Evolutionary conservation across 1,140 invertebrate genomes (phyloP), one percentile per base, ranked within the genome.

Genomic region (Papilio xuthus): DNA sequence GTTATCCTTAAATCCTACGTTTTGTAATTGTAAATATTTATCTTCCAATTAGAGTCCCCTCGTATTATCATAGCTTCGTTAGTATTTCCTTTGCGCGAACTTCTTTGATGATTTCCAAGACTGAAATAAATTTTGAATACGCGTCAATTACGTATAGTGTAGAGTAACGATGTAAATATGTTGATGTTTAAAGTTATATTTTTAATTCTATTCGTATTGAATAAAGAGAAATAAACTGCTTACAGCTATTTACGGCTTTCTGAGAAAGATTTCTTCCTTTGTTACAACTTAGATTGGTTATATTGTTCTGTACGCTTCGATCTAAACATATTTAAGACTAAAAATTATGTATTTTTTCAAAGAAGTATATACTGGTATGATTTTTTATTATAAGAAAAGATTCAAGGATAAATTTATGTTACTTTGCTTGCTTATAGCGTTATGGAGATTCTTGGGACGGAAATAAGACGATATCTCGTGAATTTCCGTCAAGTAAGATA

Each of bases 41-140:
- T 83, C 77, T 80, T 83, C 82, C 82, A 85, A 82, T 85, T 83
- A 83, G 75, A 78, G 23, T 28, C 70, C 15, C 13, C 53, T 56
- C n/a, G 23, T 7, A 56, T 63, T 28, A 28, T 67, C 26, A 67
- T 28, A 67, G 60, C 12, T 67, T 32, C 26, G 60, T 67, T 32
- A 67, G 60, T 15, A 32, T 67, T 67, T 67, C 60, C 60, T 26
- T 15, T 23, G 60, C 56, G 23, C 10, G 20, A 28, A 32, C 4
- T 28, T 67, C 60, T 67, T 67, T 67, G 26, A 67, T 67, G 23
- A 28, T 28, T 67, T 26, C 60, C 26, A 26, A 28, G 12, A 28
- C 26, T 15, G 12, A 67, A 67, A 50, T n/a, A n/a, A n/a, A n/a
- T n/a, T n/a, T n/a, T n/a, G n/a, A n/a, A n/a, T n/a, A 18, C 60